Evolutionary conservation across 2,113 vertebrate genomes (phyloP).

Genomic region (Ardeotis arabs): DNA sequence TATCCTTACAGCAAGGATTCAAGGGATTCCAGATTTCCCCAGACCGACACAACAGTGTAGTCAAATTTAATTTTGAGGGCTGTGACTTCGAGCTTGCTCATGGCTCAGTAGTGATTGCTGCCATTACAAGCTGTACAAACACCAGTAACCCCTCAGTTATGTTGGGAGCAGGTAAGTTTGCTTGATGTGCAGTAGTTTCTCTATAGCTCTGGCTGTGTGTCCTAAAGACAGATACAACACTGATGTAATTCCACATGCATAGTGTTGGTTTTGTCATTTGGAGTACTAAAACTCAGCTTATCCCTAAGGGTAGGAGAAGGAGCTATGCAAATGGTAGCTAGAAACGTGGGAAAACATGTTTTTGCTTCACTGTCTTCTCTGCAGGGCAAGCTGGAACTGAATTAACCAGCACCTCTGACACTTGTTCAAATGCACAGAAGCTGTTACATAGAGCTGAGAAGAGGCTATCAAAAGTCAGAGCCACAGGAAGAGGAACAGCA

Average conservation of each 20-base stretch:
- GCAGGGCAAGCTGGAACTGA: background rate
- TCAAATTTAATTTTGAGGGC: constrained; percentile 83
- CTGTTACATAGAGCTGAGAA: background rate
- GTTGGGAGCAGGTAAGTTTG: constrained; percentile 90
- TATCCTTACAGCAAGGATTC: constrained; percentile 89
- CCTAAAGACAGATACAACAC: background rate
- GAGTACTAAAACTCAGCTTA: background rate
- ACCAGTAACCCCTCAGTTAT: constrained; percentile 99
- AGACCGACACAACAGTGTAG: constrained; percentile 66
- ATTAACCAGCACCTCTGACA: background rate
- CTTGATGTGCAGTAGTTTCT: background rate
- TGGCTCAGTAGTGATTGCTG: constrained; percentile 95
- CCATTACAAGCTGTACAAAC: constrained; percentile 99
- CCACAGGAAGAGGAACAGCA: background rate
- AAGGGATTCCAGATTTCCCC: constrained; percentile 92
- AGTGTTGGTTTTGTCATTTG: background rate
- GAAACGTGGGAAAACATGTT: background rate
- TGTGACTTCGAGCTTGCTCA: constrained; percentile 83
- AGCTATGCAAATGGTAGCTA: background rate
- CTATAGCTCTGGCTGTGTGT: background rate
- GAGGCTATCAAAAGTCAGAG: background rate
- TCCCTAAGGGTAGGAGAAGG: background rate
- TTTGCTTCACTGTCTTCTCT: background rate
- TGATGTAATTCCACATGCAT: background rate
- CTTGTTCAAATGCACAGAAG: background rate